phyloP scores from a whole-genome alignment of 2,888 invertebrate species.

The Selenia dentaria region DNA sequence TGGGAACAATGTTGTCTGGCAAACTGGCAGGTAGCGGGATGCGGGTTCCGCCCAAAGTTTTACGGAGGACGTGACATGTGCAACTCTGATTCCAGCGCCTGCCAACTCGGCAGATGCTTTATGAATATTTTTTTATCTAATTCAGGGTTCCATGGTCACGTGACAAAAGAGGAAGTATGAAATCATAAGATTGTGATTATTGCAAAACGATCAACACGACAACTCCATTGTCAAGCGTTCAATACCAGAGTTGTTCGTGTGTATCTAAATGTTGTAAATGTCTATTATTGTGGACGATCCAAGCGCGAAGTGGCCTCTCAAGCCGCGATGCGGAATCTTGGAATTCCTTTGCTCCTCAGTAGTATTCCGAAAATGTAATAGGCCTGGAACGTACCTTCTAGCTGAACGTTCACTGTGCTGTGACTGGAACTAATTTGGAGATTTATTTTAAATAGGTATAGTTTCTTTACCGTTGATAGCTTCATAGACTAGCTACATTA shows the following conservation, averaged over 20 bases:
- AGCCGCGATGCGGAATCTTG: conserved; percentile 46
- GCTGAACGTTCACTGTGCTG: conserved; percentile 17
- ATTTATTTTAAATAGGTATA: conserved; percentile 19
- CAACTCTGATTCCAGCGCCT: conserved; percentile 49
- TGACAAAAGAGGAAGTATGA: conserved; percentile 29
- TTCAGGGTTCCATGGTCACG: conserved; percentile 15
- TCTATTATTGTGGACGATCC: conserved; percentile 55
- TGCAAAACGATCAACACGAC: conserved; percentile 40
- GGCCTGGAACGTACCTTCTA: conserved; percentile 7
- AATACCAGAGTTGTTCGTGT: conserved; percentile 56
- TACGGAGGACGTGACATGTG: conserved; percentile 56
- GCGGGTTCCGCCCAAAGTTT: conserved; percentile 51
- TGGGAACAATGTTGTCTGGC: conserved; percentile 61
- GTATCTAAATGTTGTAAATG: conserved; percentile 49
- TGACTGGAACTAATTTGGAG: conserved; percentile 23
- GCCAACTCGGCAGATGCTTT: not conserved
- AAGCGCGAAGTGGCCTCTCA: conserved; percentile 54
- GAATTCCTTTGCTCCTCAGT: conserved; percentile 36
- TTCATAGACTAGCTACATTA: conserved; percentile 3
- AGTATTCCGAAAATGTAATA: conserved; percentile 27
- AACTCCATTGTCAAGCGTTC: conserved; percentile 43
- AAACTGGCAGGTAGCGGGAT: conserved; percentile 77
- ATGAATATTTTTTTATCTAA: no score
- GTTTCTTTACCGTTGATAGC: conserved; percentile 12
- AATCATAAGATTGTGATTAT: conserved; percentile 36